A percentile compares a stretch with the other conserved stretches of the same genome.
Evolutionary conservation across 2,888 invertebrate species (phyloP).

Genomic region (Nymphalis c-album): DNA sequence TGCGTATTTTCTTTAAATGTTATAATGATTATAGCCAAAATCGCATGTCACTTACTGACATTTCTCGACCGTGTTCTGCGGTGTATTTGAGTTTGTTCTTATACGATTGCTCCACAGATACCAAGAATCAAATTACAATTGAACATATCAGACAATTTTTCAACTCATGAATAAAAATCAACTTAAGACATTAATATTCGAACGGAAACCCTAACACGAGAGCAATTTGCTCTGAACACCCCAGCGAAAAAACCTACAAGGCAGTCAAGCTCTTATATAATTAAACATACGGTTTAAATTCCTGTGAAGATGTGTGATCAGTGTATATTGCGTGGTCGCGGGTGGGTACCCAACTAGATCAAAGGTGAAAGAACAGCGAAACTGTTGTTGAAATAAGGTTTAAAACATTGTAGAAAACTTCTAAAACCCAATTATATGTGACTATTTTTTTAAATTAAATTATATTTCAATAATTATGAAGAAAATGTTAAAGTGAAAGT

Average conservation of each 20-base stretch:
- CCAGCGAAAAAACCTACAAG: conserved; percentile 14
- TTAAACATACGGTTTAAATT: conserved; percentile 23
- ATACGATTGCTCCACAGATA: not conserved
- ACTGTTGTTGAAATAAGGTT: conserved; percentile 13
- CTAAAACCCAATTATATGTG: not conserved
- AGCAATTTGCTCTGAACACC: conserved; percentile 40
- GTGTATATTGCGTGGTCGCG: conserved; percentile 62
- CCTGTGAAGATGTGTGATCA: conserved; percentile 13
- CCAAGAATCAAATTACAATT: not conserved
- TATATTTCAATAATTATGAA: no score
- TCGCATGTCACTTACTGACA: no score
- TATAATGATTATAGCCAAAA: no score
- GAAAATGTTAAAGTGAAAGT: no score
- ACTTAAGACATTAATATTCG: conserved; percentile 39
- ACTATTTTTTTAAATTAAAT: not conserved
- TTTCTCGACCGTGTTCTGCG: no score
- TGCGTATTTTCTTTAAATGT: no score
- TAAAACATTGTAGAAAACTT: conserved; percentile 1
- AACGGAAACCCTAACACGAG: conserved; percentile 49
- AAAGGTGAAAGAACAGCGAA: conserved; percentile 73
- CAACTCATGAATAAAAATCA: conserved; percentile 37
- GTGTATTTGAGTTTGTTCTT: no score
- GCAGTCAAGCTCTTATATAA: conserved; percentile 5
- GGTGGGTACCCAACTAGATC: conserved; percentile 68
- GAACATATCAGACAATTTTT: not conserved